Evolutionary conservation across 2,797 vertebrate genomes (phyloP).

Genomic region (Nyctalus aviator): DNA sequence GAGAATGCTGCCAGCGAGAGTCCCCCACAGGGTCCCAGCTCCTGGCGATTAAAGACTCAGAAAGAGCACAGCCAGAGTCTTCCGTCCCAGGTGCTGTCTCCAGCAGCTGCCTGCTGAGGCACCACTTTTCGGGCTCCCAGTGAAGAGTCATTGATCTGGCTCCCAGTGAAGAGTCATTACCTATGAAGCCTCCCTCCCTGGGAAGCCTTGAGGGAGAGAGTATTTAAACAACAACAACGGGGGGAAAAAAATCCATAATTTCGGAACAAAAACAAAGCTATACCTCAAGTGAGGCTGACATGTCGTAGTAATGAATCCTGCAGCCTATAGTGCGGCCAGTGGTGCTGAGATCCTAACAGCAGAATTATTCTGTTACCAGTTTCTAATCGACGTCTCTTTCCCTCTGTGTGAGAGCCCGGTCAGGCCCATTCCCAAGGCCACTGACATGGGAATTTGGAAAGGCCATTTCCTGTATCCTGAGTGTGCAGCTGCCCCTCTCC

Average conservation of each 20-base stretch:
- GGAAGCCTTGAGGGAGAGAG: slow-evolving; percentile 4
- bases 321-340: background rate
- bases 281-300: background rate
- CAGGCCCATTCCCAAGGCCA: slow-evolving; percentile 20
- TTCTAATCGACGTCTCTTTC: background rate
- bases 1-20: slow-evolving; percentile 20
- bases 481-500: background rate
- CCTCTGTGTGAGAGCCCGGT: background rate
- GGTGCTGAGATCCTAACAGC: background rate
- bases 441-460: background rate
- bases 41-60: background rate
- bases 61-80: slow-evolving; percentile 23
- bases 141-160: slow-evolving; percentile 41
- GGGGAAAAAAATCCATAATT: background rate
- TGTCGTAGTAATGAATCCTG: background rate
- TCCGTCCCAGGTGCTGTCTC: background rate
- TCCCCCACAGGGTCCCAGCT: background rate
- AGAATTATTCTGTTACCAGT: background rate
- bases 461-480: background rate
- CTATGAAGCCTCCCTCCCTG: background rate
- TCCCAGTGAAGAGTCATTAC: slow-evolving; percentile 22
- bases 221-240: background rate
- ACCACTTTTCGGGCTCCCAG: background rate
- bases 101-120: background rate
- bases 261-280: background rate